phyloP scores from a whole-genome alignment of 2,113 vertebrate genomes.

The Chelonoidis abingdonii region DNA sequence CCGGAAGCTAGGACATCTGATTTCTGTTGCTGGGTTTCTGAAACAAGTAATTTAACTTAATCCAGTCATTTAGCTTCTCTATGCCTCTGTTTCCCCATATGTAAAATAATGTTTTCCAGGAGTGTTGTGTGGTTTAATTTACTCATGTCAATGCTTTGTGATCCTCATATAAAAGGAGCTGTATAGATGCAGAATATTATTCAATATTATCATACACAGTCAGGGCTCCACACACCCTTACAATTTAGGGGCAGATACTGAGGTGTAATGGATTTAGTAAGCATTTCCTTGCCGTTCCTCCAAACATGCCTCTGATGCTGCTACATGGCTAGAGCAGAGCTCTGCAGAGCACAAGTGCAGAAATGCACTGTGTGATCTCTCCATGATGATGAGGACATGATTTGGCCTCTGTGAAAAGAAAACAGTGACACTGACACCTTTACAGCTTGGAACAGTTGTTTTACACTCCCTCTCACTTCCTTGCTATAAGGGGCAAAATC shows the following conservation, averaged over 20 bases:
- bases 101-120: background rate
- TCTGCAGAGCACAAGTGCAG: background rate
- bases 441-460: background rate
- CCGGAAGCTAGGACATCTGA: background rate
- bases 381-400: fast-evolving
- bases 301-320: background rate
- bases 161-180: background rate
- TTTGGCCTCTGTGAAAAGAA: background rate
- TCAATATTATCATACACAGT: background rate
- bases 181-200: background rate
- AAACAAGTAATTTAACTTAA: background rate
- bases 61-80: background rate
- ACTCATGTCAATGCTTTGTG: background rate
- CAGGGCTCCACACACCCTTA: background rate
- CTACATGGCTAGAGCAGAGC: fast-evolving
- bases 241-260: fast-evolving
- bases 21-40: background rate
- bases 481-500: background rate
- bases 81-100: background rate
- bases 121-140: background rate
- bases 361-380: background rate
- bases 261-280: background rate
- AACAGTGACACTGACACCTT: background rate
- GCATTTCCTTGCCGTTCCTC: fast-evolving
- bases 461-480: background rate